Evolutionary conservation across 2,888 invertebrate species (phyloP).

Genomic region (Sicus ferrugineus): DNA sequence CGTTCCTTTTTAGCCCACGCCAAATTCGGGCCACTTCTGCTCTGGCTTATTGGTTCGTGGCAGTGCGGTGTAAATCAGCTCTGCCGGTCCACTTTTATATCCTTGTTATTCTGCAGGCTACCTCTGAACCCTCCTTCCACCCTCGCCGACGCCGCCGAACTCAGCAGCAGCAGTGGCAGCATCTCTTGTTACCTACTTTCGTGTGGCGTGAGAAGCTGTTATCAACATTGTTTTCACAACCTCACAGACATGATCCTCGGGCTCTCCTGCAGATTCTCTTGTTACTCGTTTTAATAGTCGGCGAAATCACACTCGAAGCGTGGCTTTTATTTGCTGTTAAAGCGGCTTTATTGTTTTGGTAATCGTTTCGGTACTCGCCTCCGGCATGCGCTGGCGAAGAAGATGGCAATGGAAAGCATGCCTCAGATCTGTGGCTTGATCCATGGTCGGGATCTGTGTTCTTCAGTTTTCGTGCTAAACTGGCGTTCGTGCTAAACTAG

Average conservation of each 20-base stretch:
- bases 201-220: slow-evolving; percentile 31
- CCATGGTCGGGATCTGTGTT: no score
- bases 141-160: not conserved
- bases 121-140: not conserved
- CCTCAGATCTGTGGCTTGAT: no score
- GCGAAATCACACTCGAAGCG: slow-evolving; percentile 1
- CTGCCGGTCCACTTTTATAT: not conserved
- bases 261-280: not conserved
- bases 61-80: slow-evolving; percentile 50
- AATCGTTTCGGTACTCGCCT: not conserved
- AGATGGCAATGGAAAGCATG: not conserved
- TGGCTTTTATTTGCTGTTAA: not conserved
- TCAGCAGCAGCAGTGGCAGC: no score
- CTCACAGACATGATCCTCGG: not conserved
- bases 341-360: slow-evolving; percentile 2
- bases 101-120: no score
- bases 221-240: slow-evolving; percentile 19
- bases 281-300: not conserved
- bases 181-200: not conserved
- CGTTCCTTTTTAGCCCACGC: not conserved
- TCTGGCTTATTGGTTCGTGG: slow-evolving; percentile 44
- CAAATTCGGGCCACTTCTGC: not conserved
- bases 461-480: no score
- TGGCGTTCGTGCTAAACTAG: no score
- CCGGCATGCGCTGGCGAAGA: not conserved